Percentiles rank a stretch among this genome's conserved stretches.
phyloP scores from a whole-genome alignment of 2,888 invertebrate species.

The Tachina fera region DNA sequence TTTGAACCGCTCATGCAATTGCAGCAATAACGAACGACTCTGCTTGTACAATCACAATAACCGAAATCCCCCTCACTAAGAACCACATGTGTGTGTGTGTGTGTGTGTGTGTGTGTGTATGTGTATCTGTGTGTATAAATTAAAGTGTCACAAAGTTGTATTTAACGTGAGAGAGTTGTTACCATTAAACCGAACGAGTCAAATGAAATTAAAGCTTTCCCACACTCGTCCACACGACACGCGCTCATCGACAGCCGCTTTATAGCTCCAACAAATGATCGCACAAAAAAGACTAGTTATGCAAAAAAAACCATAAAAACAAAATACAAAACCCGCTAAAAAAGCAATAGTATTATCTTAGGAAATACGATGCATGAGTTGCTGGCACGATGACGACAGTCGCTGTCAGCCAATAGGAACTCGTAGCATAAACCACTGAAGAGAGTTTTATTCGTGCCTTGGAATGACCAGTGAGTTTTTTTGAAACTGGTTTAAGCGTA shows the following conservation, averaged over 20 bases:
- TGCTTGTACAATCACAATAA: not conserved
- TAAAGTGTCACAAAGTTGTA: conserved; percentile 49
- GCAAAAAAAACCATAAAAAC: conserved; percentile 27
- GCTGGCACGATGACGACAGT: conserved; percentile 30
- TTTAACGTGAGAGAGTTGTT: conserved; percentile 35
- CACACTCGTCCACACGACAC: conserved; percentile 54
- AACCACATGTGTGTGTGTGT: conserved; percentile 20
- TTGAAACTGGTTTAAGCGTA: conserved; percentile 58
- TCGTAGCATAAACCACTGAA: conserved; percentile 55
- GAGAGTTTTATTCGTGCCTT: conserved; percentile 38
- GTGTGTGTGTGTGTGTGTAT: not conserved
- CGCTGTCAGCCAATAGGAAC: conserved; percentile 67
- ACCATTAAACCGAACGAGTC: conserved; percentile 18
- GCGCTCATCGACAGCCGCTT: conserved; percentile 65
- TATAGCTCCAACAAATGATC: conserved; percentile 44
- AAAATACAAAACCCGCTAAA: conserved; percentile 19
- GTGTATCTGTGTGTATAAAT: not conserved
- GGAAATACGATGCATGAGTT: conserved; percentile 21
- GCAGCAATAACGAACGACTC: conserved; percentile 37
- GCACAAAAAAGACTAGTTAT: conserved; percentile 9
- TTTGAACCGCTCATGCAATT: conserved; percentile 40
- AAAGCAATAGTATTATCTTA: conserved; percentile 1
- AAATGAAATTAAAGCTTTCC: conserved; percentile 52
- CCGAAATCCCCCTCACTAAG: conserved; percentile 16
- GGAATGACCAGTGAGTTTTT: conserved; percentile 33